Evolutionary conservation across 2,797 vertebrate species (phyloP), one percentile per base, ranked within the genome.

Genomic region (Diceros bicornis): DNA sequence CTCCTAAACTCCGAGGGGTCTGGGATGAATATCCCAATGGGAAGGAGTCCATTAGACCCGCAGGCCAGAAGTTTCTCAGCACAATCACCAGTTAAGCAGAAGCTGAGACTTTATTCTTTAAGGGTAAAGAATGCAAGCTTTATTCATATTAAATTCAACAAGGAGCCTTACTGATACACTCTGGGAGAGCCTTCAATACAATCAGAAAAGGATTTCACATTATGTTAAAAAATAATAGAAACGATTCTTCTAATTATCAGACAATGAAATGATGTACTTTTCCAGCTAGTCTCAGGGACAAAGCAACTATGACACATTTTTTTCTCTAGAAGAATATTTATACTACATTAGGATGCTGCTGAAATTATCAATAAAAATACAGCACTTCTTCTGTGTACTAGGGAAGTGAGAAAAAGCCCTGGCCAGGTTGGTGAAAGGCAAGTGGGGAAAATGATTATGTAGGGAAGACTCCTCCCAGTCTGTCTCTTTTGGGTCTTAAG

Each of bases 61-160:
- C 23, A 95, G 61, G 86, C 88, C 96, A 91, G 41, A 78, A 78
- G 89, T 85, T 89, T 95, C 92, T 78, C 94, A 21, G 94, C 96
- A 94, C 86, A 94, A 97, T 83, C 75, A 97, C 97, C 98, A 98
- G 86, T 81, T 84, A 50, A 92, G 85, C 72, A 97, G 97, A 91
- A 93, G 94, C 52, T 79, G 81, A 94, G 89, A 96, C 88, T 97
- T 82, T 32, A 90, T 29, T 79, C 32, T 91, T 79, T 87, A 69
- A 91, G 37, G 96, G 66, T 96, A 97, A 97, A 97, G 96, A 96
- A 98, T 88, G 97, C 96, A 69, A 97, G 90, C 78, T 97, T 89
- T 93, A 98, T 97, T 98, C 95, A 85, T 91, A 96, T 94, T 96
- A 93, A 97, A 94, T 97, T 97, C 86, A 96, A 88, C 85, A 96